Conservation (phyloP, 2,797 vertebrate genomes). For the Mus minutoides region DNA sequence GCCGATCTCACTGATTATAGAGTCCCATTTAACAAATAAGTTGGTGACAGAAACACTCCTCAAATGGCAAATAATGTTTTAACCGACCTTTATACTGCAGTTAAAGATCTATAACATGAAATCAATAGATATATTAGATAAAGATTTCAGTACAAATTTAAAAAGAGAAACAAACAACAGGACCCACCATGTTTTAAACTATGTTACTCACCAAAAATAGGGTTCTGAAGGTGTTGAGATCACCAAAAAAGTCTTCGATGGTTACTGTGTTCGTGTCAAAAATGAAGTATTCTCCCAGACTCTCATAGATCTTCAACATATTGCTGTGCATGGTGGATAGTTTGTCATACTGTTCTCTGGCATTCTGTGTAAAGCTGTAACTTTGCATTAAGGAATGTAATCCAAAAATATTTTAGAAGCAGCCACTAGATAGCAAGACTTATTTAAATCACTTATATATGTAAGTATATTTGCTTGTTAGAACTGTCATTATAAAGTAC, state of each 20-base stretch:
- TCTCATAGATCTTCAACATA: conserved; percentile 97
- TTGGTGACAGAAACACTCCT: conserved; percentile 39
- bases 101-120: conserved; percentile 65
- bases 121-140: conserved; percentile 38
- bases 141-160: neutral
- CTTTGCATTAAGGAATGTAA: conserved; percentile 90
- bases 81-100: conserved; percentile 15
- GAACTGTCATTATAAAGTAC: neutral
- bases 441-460: conserved; percentile 31
- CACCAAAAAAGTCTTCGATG: conserved; percentile 97
- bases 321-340: conserved; percentile 97
- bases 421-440: conserved; percentile 24
- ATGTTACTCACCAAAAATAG: conserved; percentile 95
- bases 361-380: conserved; percentile 94
- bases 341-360: conserved; percentile 96
- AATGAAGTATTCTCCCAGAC: conserved; percentile 94
- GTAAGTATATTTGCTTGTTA: conserved; percentile 42
- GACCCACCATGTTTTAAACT: neutral
- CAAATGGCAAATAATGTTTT: conserved; percentile 16
- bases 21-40: conserved; percentile 55
- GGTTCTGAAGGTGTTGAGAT: conserved; percentile 94
- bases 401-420: neutral
- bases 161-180: neutral
- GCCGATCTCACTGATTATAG: neutral
- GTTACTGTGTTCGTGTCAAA: conserved; percentile 94